Evolutionary conservation across 2,797 vertebrate species (phyloP).

Genomic region (Bovichtus variegatus): DNA sequence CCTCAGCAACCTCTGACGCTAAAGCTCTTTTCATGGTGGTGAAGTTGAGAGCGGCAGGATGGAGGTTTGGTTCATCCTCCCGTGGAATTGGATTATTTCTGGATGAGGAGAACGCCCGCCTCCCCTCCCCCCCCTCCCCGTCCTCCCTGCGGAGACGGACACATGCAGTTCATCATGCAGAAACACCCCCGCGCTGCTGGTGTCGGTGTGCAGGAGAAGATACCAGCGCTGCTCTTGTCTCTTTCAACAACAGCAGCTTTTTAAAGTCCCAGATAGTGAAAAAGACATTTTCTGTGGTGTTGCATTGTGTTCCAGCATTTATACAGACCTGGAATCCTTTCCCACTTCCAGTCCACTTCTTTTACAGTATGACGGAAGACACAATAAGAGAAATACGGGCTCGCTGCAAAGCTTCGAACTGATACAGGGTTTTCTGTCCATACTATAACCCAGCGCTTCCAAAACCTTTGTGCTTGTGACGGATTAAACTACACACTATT

Average conservation of each 20-base stretch:
- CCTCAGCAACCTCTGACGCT: slow-evolving; percentile 62
- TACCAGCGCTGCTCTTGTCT: slow-evolving; percentile 9
- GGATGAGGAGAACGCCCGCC: slow-evolving; percentile 61
- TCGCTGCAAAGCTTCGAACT: not conserved
- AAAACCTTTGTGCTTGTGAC: not conserved
- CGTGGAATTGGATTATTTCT: slow-evolving; percentile 82
- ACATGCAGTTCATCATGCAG: slow-evolving; percentile 64
- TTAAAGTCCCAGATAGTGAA: slow-evolving; percentile 7
- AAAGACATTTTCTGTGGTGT: slow-evolving; percentile 10
- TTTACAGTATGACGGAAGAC: not conserved
- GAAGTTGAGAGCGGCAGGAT: slow-evolving; percentile 69
- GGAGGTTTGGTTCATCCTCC: slow-evolving; percentile 77
- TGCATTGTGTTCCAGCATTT: slow-evolving; percentile 13
- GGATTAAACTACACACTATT: not conserved
- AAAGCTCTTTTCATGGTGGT: slow-evolving; percentile 77
- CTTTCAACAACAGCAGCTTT: slow-evolving; percentile 15
- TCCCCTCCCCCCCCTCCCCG: not conserved
- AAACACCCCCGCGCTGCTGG: slow-evolving; percentile 44
- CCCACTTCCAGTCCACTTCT: not conserved
- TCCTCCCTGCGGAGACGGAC: slow-evolving; percentile 59
- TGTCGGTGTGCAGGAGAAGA: slow-evolving; percentile 32
- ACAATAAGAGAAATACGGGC: not conserved
- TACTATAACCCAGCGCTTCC: not conserved
- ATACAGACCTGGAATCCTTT: not conserved
- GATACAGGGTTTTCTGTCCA: not conserved